Conservation (phyloP, 2,888 invertebrate genomes). For the Diloba caeruleocephala region DNA sequence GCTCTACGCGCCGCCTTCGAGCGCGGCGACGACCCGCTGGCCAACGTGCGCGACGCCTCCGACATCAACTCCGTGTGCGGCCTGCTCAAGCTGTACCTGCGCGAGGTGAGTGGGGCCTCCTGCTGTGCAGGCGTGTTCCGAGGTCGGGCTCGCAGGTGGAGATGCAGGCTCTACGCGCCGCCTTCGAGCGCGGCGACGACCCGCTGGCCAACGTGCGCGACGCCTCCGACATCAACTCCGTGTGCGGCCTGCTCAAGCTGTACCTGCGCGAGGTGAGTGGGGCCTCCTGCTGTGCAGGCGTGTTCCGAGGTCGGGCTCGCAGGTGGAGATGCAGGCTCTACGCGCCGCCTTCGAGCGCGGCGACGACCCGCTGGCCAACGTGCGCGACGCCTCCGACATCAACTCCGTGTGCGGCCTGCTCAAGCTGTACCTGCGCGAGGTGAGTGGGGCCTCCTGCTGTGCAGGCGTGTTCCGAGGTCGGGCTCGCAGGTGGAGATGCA, state of each 20-base stretch:
- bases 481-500: no score
- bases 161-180: no score
- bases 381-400: conserved; percentile 97
- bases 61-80: conserved; percentile 98
- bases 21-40: conserved; percentile 97
- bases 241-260: conserved; percentile 98
- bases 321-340: no score
- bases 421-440: conserved; percentile 97
- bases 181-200: conserved; percentile 98
- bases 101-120: conserved; percentile 95
- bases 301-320: no score
- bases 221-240: conserved; percentile 97
- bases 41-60: conserved; percentile 96
- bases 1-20: conserved; percentile 91
- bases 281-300: no score
- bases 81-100: conserved; percentile 97
- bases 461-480: no score
- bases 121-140: no score
- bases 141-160: no score
- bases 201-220: conserved; percentile 96
- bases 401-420: conserved; percentile 98
- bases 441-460: no score
- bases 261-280: conserved; percentile 96
- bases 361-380: conserved; percentile 96
- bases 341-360: conserved; percentile 93